phyloP scores from a whole-genome alignment of 1,140 invertebrate species.

The Acyrthosiphon pisum region DNA sequence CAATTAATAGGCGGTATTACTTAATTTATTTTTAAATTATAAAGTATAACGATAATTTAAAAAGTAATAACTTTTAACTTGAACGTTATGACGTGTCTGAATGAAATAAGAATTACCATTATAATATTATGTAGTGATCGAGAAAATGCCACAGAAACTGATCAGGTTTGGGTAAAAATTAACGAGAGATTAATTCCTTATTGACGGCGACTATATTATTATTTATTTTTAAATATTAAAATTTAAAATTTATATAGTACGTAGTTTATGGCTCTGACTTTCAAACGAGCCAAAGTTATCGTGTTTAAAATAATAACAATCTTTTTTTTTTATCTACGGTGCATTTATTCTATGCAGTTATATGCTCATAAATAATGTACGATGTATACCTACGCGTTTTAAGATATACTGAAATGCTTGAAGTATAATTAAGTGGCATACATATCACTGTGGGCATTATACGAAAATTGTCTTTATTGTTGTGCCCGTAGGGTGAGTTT shows the following conservation, averaged over 20 bases:
- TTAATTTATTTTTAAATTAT: not conserved
- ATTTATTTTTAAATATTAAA: not conserved
- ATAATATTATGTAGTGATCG: not conserved
- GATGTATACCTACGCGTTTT: not conserved
- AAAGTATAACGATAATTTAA: not conserved
- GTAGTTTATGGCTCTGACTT: not conserved
- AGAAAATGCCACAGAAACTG: not conserved
- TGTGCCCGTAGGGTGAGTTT: not conserved
- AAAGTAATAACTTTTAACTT: not conserved
- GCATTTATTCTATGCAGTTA: not conserved
- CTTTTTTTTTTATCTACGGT: not conserved
- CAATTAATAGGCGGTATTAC: too few relatives aligned
- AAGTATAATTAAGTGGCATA: slow-evolving; percentile 7
- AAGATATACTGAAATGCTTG: not conserved
- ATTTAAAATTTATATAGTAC: not conserved
- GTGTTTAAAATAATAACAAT: not conserved
- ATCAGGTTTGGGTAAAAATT: not conserved
- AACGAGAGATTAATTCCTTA: too few relatives aligned
- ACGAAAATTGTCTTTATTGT: not conserved
- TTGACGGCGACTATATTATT: too few relatives aligned
- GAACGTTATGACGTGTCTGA: not conserved
- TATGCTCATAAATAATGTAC: not conserved
- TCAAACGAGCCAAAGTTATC: not conserved
- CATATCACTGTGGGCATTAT: not conserved
- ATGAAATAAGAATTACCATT: not conserved